Evolutionary conservation across 2,113 vertebrate genomes (phyloP).

Genomic region (Pterocles burchelli): DNA sequence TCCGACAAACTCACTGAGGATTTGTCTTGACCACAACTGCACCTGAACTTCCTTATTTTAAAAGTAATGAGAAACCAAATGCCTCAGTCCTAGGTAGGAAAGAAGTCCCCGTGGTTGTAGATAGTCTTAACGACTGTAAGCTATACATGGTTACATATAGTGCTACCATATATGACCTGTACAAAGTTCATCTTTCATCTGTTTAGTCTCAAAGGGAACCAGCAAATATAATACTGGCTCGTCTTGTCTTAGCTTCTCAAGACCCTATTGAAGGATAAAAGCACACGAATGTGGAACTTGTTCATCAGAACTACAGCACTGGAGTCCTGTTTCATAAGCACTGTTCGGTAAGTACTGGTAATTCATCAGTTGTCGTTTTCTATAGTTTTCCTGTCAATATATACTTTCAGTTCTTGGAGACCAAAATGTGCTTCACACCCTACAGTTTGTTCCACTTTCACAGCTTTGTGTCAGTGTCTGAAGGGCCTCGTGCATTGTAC

Average conservation of each 20-base stretch:
- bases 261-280: background rate
- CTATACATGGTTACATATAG: accelerated
- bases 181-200: background rate
- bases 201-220: background rate
- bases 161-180: background rate
- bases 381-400: background rate
- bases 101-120: accelerated
- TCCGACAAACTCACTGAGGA: background rate
- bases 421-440: background rate
- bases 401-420: background rate
- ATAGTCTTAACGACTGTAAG: background rate
- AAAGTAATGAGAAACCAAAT: background rate
- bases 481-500: accelerated
- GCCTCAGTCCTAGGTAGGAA: background rate
- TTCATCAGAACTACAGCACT: background rate
- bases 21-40: background rate
- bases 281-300: background rate
- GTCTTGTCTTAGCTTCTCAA: background rate
- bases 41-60: background rate
- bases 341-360: background rate
- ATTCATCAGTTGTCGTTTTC: background rate
- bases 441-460: background rate
- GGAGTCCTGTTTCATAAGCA: background rate
- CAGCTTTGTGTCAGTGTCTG: accelerated
- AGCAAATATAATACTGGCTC: background rate